Base-by-base conservation (phyloP, 2,797 vertebrate genomes). In the Lacerta agilis region DNA sequence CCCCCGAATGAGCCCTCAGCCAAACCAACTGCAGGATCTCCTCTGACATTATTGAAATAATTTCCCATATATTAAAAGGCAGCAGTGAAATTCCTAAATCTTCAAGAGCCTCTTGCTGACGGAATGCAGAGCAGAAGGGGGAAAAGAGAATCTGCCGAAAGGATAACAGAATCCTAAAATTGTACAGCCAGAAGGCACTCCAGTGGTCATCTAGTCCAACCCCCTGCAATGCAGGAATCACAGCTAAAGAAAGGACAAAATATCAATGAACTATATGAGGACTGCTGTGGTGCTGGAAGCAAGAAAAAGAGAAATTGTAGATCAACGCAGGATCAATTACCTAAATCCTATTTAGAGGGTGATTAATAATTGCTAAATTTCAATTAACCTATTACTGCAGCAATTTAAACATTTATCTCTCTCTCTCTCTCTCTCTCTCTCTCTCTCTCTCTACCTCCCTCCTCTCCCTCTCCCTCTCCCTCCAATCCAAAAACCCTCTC, bases 301-400 rank as follows among this genome's bases (percentile, higher is more conserved):
- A 27, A 69, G 33, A 15, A 90, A 33, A 81, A 88, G 79, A 58
- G 71, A 91, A 10, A n/a, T 87, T 58, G 64, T 72, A 87, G 80
- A 91, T 49, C 76, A 87, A 91, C 82, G 90, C 41, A 89, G 43
- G 2, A 91, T 8, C 1, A 69, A 91, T 90, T 92, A 72, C 67
- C 85, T 91, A 87, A 94, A 93, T 95, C 94, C 88, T 91, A 89
- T 93, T 93, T 93, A 85, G 10, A 81, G 3, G 17, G 10, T 86
- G 75, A 93, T 94, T 91, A 92, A 90, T 58, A 36, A 90, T 94
- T 87, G 20, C 82, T 41, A 61, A 43, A 82, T 89, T 94, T 92
- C 82, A 93, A 93, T 94, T 93, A 92, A 79, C 15, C 67, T 79
- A 10, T 4, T 33, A 89, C 85, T 92, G 79, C 85, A 92, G 58